Conservation (phyloP, 1,140 invertebrate species). For the Drosophila sp. region DNA sequence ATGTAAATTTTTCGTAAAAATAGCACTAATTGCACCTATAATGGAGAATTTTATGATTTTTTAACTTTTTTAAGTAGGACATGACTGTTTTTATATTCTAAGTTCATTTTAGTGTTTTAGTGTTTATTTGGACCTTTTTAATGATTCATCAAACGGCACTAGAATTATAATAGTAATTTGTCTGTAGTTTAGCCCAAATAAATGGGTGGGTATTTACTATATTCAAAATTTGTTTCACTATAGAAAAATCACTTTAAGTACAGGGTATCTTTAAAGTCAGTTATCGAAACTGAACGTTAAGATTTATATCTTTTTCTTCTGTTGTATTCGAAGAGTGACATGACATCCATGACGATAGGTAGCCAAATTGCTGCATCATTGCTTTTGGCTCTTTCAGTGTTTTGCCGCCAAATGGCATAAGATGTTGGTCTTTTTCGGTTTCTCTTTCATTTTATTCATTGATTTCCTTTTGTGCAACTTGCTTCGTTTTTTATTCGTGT, state of each 20-base stretch:
- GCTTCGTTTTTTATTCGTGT: conserved; percentile 39
- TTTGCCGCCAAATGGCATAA: conserved; percentile 56
- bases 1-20: too few relatives aligned
- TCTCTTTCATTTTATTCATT: conserved; percentile 39
- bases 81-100: too few relatives aligned
- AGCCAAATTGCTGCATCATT: conserved; percentile 71
- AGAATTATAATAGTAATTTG: too few relatives aligned
- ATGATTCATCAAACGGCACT: too few relatives aligned
- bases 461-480: conserved; percentile 47
- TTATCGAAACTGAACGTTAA: background rate
- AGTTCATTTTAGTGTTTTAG: too few relatives aligned
- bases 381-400: conserved; percentile 35
- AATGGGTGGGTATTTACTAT: too few relatives aligned
- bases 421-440: conserved; percentile 43
- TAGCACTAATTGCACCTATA: too few relatives aligned
- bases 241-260: background rate
- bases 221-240: too few relatives aligned
- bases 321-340: conserved; percentile 56
- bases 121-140: too few relatives aligned
- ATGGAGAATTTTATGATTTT: too few relatives aligned
- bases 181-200: too few relatives aligned
- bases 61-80: too few relatives aligned
- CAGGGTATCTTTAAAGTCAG: background rate
- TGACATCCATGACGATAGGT: conserved; percentile 65
- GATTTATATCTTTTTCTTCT: conserved; percentile 1